Evolutionary conservation across 2,113 vertebrate species (phyloP).

Genomic region (Dasypus novemcinctus): DNA sequence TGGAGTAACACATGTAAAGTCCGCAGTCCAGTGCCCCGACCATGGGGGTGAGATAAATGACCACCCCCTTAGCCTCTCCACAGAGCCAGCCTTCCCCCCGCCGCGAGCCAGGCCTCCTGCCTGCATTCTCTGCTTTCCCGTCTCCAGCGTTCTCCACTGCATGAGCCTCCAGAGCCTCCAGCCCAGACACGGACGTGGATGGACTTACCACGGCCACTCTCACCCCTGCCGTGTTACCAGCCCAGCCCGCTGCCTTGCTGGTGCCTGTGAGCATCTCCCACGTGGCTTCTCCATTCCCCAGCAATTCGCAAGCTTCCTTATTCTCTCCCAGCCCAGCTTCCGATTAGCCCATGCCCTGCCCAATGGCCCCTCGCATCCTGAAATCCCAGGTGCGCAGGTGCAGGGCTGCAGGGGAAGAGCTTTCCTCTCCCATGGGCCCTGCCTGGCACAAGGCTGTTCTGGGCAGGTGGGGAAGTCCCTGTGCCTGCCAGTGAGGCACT

Average conservation of each 20-base stretch:
- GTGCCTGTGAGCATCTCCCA: not conserved
- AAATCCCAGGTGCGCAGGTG: too few relatives aligned
- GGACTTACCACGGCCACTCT: not conserved
- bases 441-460: not conserved
- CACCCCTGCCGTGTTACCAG: not conserved
- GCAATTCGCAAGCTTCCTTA: rapidly evolving
- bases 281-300: not conserved
- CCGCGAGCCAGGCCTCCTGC: not conserved
- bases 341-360: not conserved
- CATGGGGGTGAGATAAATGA: not conserved
- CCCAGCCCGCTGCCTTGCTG: not conserved
- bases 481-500: not conserved
- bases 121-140: not conserved
- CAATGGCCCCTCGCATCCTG: not conserved
- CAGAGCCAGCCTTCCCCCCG: not conserved
- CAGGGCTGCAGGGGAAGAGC: too few relatives aligned
- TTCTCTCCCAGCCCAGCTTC: not conserved
- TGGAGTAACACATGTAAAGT: not conserved
- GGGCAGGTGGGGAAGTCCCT: not conserved
- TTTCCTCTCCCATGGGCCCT: rapidly evolving
- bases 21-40: not conserved
- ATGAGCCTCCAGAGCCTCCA: not conserved
- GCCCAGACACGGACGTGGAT: not conserved
- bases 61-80: not conserved
- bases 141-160: not conserved